Evolutionary conservation across 2,888 invertebrate genomes (phyloP).

Genomic region (Autographa gamma): DNA sequence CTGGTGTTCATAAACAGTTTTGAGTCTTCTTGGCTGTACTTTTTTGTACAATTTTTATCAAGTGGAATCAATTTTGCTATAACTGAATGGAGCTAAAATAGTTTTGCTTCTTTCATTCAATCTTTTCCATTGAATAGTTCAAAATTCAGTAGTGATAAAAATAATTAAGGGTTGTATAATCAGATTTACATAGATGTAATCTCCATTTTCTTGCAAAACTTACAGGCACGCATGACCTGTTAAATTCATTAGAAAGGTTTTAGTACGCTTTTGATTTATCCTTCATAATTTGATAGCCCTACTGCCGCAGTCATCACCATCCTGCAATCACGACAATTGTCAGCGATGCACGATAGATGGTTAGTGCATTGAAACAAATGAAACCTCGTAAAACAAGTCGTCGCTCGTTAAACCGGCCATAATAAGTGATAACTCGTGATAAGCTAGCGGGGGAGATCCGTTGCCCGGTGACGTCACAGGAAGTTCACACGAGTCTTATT

Average conservation of each 20-base stretch:
- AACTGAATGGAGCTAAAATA: too few species aligned
- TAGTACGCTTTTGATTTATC: not conserved
- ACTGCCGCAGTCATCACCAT: conserved; percentile 64
- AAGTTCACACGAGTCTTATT: not conserved
- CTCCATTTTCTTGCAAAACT: too few species aligned
- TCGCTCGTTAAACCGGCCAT: conserved; percentile 81
- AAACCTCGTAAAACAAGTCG: conserved; percentile 83
- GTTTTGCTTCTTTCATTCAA: too few species aligned
- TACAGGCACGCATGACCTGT: too few species aligned
- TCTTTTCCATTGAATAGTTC: too few species aligned
- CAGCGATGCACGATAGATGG: conserved; percentile 62
- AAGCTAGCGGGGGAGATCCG: conserved; percentile 32
- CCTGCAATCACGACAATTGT: conserved; percentile 75
- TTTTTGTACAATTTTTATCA: too few species aligned
- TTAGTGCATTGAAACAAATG: conserved; percentile 85
- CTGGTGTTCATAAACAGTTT: too few species aligned
- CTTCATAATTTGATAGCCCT: conserved; percentile 30
- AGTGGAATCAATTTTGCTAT: too few species aligned
- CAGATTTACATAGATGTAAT: too few species aligned
- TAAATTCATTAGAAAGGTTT: not conserved
- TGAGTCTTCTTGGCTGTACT: too few species aligned
- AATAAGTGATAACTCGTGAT: conserved; percentile 55
- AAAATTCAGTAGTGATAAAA: too few species aligned
- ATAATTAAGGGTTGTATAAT: too few species aligned
- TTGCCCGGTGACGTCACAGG: not conserved